A percentile compares a stretch with the other conserved stretches of the same genome.
phyloP scores from a whole-genome alignment of 2,888 invertebrate genomes.

The Drosophila vallismaia region DNA sequence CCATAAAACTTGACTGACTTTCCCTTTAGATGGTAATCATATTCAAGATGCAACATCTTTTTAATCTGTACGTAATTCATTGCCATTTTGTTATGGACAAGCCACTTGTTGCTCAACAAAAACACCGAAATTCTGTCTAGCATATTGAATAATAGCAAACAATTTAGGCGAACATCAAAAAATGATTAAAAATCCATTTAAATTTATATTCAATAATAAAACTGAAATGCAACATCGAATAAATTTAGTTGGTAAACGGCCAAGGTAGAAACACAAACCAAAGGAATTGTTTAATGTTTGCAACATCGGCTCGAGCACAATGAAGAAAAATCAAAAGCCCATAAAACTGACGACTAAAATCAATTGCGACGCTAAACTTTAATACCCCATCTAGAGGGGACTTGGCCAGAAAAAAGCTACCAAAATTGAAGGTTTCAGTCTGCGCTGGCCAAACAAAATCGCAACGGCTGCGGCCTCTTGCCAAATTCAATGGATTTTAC shows the following conservation, averaged over 20 bases:
- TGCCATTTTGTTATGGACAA: neutral
- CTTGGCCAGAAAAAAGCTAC: conserved; percentile 42
- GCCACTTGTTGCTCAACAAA: conserved; percentile 9
- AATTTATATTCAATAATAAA: conserved; percentile 72
- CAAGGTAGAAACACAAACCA: conserved; percentile 32
- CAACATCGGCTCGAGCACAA: conserved; percentile 36
- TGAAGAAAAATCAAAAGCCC: conserved; percentile 70
- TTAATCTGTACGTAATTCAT: neutral
- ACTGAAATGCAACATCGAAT: conserved; percentile 55
- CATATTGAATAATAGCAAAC: conserved; percentile 59
- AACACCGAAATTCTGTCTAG: conserved; percentile 31
- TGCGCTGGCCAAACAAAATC: conserved; percentile 45
- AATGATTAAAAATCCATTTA: conserved; percentile 72
- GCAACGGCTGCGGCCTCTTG: conserved; percentile 53
- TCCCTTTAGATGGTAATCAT: conserved; percentile 4
- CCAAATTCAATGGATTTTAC: conserved; percentile 78
- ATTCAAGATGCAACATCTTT: conserved; percentile 11
- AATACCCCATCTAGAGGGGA: conserved; percentile 52
- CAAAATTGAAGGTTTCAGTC: conserved; percentile 74
- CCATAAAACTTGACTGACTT: neutral
- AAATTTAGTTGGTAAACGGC: conserved; percentile 44
- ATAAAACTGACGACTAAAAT: conserved; percentile 78
- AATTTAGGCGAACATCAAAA: conserved; percentile 60
- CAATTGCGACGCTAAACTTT: conserved; percentile 78
- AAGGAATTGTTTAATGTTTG: conserved; percentile 64